Evolutionary conservation across 2,113 vertebrate species (phyloP).

Genomic region (Oryzias melastigma): DNA sequence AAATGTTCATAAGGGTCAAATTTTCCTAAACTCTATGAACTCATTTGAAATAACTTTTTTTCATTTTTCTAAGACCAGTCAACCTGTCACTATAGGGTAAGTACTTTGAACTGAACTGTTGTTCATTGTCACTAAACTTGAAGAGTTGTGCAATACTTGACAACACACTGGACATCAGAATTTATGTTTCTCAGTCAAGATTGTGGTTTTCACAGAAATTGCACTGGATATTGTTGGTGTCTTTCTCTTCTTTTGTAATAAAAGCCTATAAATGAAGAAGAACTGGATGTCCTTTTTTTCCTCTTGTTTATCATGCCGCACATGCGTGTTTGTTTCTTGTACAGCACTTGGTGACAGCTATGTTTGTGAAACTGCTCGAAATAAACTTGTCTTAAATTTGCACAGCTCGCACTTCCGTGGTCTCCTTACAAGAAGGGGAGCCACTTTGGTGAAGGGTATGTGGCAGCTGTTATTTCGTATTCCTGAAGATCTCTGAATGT

Average conservation of each 20-base stretch:
- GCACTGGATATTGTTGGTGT: constrained; percentile 38
- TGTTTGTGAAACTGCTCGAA: constrained; percentile 49
- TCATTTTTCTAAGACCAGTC: too few species aligned
- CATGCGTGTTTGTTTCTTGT: constrained; percentile 46
- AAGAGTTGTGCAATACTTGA: constrained; percentile 56
- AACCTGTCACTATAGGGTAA: too few species aligned
- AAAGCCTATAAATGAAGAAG: constrained; percentile 41
- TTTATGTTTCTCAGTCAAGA: constrained; percentile 33
- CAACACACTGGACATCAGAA: constrained; percentile 37
- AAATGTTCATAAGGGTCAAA: too few species aligned
- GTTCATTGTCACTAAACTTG: constrained; percentile 57
- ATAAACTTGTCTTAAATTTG: constrained; percentile 71
- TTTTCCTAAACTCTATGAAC: too few species aligned
- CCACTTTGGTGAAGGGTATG: not conserved
- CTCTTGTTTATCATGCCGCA: constrained; percentile 27
- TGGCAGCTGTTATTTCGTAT: constrained; percentile 8
- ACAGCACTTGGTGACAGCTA: constrained; percentile 52
- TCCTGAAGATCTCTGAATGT: constrained; percentile 5
- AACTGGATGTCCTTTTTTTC: constrained; percentile 42
- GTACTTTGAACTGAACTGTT: too few species aligned
- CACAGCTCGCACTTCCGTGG: constrained; percentile 13
- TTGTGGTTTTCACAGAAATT: constrained; percentile 31
- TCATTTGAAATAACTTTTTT: too few species aligned
- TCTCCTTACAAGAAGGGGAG: constrained; percentile 4
- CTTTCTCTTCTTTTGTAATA: constrained; percentile 15